A percentile compares a stretch with the other conserved stretches of the same genome.
Conservation (phyloP, 2,113 vertebrate genomes). For the Podilymbus podiceps region DNA sequence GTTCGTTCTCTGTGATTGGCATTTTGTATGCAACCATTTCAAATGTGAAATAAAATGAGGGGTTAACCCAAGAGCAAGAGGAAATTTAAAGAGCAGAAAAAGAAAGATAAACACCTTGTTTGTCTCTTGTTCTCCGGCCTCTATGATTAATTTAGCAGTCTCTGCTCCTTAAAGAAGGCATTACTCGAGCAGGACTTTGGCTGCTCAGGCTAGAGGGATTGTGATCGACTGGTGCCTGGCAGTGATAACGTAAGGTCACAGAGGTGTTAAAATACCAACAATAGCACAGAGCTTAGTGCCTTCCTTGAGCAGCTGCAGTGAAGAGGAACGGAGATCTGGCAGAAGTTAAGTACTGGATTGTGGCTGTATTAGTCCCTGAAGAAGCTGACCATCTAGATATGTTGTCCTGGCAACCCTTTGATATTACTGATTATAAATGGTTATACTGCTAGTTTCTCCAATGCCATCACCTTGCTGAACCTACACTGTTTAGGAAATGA, state of each 20-base stretch:
- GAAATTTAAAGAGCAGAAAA: not conserved
- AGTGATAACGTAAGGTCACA: not conserved
- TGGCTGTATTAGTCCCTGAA: not conserved
- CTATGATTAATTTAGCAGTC: conserved; percentile 39
- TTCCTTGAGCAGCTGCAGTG: not conserved
- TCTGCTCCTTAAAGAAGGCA: not conserved
- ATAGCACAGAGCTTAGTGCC: not conserved
- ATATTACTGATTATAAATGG: not conserved
- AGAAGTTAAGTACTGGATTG: not conserved
- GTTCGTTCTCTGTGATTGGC: not conserved
- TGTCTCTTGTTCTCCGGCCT: not conserved
- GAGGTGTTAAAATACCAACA: not conserved
- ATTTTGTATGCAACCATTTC: not conserved
- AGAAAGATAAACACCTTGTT: not conserved
- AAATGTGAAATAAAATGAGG: not conserved
- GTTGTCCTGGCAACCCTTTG: not conserved
- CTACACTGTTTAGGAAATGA: not conserved
- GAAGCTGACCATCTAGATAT: not conserved
- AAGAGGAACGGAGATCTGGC: not conserved
- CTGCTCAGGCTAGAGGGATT: not conserved
- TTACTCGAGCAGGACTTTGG: not conserved
- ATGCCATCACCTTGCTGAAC: not conserved
- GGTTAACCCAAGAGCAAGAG: not conserved
- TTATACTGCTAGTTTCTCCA: not conserved
- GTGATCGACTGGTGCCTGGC: not conserved